Base-by-base conservation (phyloP, 2,113 vertebrate genomes). In the Ramphastos sulfuratus region DNA sequence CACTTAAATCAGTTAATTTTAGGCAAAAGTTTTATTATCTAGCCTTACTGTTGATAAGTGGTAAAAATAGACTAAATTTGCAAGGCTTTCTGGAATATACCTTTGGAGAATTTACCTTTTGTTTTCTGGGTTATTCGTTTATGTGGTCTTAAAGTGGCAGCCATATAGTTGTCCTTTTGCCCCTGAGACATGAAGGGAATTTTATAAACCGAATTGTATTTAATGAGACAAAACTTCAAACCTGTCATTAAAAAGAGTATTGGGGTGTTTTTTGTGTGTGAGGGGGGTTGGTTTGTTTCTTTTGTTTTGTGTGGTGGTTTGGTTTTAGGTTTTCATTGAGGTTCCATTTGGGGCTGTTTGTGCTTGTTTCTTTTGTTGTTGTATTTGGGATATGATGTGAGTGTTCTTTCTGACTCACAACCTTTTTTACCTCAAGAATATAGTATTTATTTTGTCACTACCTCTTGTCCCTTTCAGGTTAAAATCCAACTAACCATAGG, bases 381-480 rank as follows among this genome's bases (percentile, higher is more conserved):
- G 15, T 4, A 5, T 60, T 78, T 21, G 48, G n/a, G 4, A 13
- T 79, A 6, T 31, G 21, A 10, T 5, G 10, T 31, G 12, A 0
- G 0, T 78, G n/a, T 44, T 0, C 7, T 55, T 80, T 64, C 8
- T 11, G 3, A 50, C 54, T 84, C 37, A 4, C 23, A 11, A 18
- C 35, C 37, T 25, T 4, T 67, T 70, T 58, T 63, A 18, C 19
- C 5, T 61, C 10, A 48, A 21, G 25, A 66, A 18, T 82, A 39
- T 52, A 0, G 2, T 44, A 13, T 63, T 83, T 56, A n/a, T 17
- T 71, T 65, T 56, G 10, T 66, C 8, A 25, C 23, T n/a, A 59
- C n/a, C 2, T 1, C 8, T 58, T 14, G 9, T 52, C 14, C 12
- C 13, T 66, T 82, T 46, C 42, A 35, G 50, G 25, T 5, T 5